A percentile compares a stretch with the other conserved stretches of the same genome.
These are phyloP conservation scores for Eristalinus sepulchralis DNA, from an alignment of 2,888 invertebrate genomes.

Conservation along the genomic window DNA sequence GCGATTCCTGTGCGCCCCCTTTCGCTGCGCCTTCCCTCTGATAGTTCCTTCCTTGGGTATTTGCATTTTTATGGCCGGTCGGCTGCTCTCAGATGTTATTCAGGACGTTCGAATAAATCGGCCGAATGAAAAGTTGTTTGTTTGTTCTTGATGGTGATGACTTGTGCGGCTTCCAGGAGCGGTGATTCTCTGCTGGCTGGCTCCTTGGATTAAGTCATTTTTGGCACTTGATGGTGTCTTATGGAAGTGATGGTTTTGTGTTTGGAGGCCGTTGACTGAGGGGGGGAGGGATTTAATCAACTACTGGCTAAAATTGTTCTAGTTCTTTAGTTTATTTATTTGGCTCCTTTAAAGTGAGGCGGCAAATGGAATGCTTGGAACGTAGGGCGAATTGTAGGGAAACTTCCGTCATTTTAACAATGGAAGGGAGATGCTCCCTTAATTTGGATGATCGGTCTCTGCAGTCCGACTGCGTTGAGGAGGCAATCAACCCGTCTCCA, in stretches of 20 bases:
- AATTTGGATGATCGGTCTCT: too few species aligned
- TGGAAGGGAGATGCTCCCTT: too few species aligned
- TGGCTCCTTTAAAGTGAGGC: neutral
- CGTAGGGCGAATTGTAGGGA: neutral
- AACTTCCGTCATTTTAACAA: slow-evolving; percentile 19
- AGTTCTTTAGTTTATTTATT: neutral
- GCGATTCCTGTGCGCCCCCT: slow-evolving; percentile 27
- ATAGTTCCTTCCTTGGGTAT: slow-evolving; percentile 49
- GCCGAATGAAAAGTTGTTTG: slow-evolving; percentile 57
- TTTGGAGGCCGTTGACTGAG: neutral
- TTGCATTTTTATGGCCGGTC: slow-evolving; percentile 63
- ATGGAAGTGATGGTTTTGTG: neutral
- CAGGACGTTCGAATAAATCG: slow-evolving; percentile 48
- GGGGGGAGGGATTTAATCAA: slow-evolving; percentile 36
- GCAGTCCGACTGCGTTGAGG: too few species aligned
- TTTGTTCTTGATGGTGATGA: slow-evolving; percentile 28
- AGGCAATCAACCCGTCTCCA: too few species aligned
- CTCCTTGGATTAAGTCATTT: slow-evolving; percentile 40
- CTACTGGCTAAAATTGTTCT: neutral
- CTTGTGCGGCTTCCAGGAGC: neutral
- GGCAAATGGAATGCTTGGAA: neutral
- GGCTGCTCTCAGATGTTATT: slow-evolving; percentile 49
- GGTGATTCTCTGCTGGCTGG: neutral
- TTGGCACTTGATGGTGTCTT: slow-evolving; percentile 43
- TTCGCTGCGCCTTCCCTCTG: neutral